phyloP scores from a whole-genome alignment of 2,113 vertebrate genomes.

The Calidris pugnax region DNA sequence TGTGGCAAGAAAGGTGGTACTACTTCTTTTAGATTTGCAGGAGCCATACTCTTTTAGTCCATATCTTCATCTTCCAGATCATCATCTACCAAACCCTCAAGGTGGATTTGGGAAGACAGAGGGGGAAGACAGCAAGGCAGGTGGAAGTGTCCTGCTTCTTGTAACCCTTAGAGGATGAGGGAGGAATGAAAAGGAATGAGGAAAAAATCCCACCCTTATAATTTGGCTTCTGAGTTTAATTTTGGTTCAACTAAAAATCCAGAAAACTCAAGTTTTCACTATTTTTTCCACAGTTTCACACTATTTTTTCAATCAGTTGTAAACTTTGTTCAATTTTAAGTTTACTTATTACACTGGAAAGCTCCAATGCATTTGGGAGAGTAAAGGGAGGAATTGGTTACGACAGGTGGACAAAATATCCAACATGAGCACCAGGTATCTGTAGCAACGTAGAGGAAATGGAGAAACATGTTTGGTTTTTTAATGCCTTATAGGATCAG shows the following conservation, averaged over 20 bases:
- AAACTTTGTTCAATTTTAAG: not conserved
- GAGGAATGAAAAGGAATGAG: not conserved
- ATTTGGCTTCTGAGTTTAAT: not conserved
- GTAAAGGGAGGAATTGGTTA: not conserved
- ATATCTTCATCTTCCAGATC: not conserved
- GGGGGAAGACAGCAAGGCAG: not conserved
- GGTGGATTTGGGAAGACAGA: not conserved
- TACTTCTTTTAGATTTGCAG: not conserved
- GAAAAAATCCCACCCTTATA: rapidly evolving
- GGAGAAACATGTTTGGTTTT: rapidly evolving
- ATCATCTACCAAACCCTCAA: not conserved
- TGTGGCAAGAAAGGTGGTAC: not conserved
- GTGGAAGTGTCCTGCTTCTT: not conserved
- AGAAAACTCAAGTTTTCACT: not conserved
- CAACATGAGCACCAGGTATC: not conserved
- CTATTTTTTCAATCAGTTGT: not conserved
- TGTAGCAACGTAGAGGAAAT: not conserved
- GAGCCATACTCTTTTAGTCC: not conserved
- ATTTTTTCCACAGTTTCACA: not conserved
- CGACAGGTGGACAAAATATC: not conserved
- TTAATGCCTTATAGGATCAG: not conserved
- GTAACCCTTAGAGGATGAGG: not conserved
- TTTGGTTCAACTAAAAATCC: not conserved
- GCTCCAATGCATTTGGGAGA: not conserved
- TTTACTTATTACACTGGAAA: not conserved